A percentile compares a stretch with the other conserved stretches of the same genome.
phyloP scores from a whole-genome alignment of 1,140 invertebrate genomes.

The Leptinotarsa undecemlineata region DNA sequence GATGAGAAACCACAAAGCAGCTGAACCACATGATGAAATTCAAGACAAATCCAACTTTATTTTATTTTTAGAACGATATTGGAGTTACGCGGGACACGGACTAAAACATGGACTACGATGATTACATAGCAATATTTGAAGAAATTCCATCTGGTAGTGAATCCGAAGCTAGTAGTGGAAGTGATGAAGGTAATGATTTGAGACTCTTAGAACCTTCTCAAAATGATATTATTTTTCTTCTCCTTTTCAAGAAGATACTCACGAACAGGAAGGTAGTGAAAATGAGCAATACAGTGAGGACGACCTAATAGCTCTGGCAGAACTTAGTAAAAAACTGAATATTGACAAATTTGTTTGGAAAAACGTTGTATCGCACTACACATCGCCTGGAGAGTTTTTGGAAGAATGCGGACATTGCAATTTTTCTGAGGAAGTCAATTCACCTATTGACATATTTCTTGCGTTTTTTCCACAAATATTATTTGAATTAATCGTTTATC shows the following conservation, averaged over 20 bases:
- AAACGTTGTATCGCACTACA: neutral
- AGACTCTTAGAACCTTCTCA: no score
- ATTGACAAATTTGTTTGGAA: slow-evolving; percentile 12
- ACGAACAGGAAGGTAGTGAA: no score
- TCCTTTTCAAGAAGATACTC: no score
- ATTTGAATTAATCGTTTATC: slow-evolving; percentile 13
- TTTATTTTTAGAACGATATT: no score
- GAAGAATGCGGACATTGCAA: neutral
- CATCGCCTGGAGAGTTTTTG: neutral
- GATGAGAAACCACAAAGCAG: slow-evolving; percentile 4
- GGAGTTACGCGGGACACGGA: no score
- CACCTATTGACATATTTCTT: slow-evolving; percentile 19
- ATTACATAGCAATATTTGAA: no score
- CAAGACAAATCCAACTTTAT: neutral
- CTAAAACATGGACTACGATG: no score
- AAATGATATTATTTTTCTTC: no score
- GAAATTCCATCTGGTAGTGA: no score
- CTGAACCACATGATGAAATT: neutral
- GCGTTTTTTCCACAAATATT: neutral
- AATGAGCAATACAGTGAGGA: neutral
- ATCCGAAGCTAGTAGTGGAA: no score
- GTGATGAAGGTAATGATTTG: no score
- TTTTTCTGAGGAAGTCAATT: neutral
- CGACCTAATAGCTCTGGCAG: neutral
- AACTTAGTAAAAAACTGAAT: slow-evolving; percentile 6